Evolutionary conservation across 1,140 invertebrate species (phyloP), one percentile per base, ranked within the genome.

Genomic region (Drosophila sulfurigaster): DNA sequence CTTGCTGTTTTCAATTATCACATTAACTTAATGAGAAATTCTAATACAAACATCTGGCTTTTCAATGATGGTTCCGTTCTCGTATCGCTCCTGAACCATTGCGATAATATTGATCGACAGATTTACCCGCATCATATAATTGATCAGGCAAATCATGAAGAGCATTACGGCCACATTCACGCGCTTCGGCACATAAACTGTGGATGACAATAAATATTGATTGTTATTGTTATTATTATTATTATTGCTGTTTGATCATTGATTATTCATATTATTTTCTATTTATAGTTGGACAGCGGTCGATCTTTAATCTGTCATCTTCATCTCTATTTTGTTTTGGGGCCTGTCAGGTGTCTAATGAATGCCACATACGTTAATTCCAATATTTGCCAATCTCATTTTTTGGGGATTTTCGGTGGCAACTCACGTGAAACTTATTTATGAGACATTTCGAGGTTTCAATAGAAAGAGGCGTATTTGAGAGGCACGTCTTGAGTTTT

Each of bases 71-170:
- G 82, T 81, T 49, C 90, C 82, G 3, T 80, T 88, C 56, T 79
- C 66, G 28, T 91, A 43, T 32, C 15, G 69, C 28, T 87, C 70
- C 32, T 94, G 93, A 0, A 95, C 95, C 96, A 96, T 96, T 1
- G 96, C 95, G 7, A 96, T 95, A 35, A 96, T 94, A 58, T 94
- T 95, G 51, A 96, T 94, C 7, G 96, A 96, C 81, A 96, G 94
- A 93, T 96, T 96, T 11, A 96, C 95, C 58, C 95, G 93, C 60
- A 96, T 94, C 92, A 96, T 95, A 83, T 96, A 96, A 5, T 94
- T 94, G 51, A 96, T 94, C 93, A 96, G 95, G 66, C 95, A 96
- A 35, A 95, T 95, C 32, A 95, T 93, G 74, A 96, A 96, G 80
- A 96, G 93, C 94, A 96, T 95, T 1, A 95, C 91, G n/a, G 94